A percentile compares a stretch with the other conserved stretches of the same genome.
Conservation (phyloP, 2,113 vertebrate genomes). For the Steatornis caripensis region DNA sequence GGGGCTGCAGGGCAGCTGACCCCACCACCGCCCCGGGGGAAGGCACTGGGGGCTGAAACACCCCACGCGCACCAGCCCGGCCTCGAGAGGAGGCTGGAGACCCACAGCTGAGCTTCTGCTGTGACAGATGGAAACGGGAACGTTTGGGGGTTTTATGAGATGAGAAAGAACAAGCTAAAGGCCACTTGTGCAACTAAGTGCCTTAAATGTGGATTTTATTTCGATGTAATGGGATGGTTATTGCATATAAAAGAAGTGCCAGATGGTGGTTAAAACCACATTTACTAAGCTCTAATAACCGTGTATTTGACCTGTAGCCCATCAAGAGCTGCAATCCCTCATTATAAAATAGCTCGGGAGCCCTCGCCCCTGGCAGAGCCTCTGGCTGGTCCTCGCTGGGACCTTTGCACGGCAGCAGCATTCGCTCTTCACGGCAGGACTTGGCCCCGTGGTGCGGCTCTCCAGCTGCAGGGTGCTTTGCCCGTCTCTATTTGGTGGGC, state of each 20-base stretch:
- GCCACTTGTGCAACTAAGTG: conserved; percentile 43
- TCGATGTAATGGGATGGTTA: conserved; percentile 48
- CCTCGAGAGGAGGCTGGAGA: neutral
- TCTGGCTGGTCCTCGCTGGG: neutral
- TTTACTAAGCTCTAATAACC: conserved; percentile 53
- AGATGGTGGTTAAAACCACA: conserved; percentile 57
- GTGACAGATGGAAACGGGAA: neutral
- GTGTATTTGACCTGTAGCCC: conserved; percentile 20
- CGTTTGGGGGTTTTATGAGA: neutral
- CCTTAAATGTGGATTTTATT: conserved; percentile 57
- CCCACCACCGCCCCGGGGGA: neutral
- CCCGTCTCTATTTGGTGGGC: neutral
- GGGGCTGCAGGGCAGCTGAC: neutral
- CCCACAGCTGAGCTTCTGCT: neutral
- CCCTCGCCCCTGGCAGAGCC: neutral
- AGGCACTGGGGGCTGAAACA: neutral
- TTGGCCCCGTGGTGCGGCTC: neutral
- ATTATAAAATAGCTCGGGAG: neutral
- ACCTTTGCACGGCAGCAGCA: neutral
- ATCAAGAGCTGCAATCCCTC: neutral
- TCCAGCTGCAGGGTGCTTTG: neutral
- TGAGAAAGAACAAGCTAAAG: conserved; percentile 14
- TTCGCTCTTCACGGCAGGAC: neutral
- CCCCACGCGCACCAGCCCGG: neutral
- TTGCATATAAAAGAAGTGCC: conserved; percentile 52